Evolutionary conservation across 2,888 invertebrate species (phyloP).

Genomic region (Latheticus oryzae): DNA sequence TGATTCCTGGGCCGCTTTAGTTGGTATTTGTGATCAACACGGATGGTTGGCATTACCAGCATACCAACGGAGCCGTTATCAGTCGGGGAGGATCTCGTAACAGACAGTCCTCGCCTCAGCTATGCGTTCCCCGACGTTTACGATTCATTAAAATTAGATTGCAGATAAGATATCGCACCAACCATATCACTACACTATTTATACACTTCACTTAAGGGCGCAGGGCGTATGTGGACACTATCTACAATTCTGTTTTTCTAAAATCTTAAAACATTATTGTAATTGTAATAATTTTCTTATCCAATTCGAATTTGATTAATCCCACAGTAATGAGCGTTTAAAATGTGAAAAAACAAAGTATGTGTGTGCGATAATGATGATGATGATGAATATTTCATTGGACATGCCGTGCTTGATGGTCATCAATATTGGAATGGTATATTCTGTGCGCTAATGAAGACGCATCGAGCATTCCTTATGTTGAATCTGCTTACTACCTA

Average conservation of each 20-base stretch:
- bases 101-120: constrained; percentile 57
- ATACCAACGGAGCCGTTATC: constrained; percentile 54
- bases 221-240: constrained; percentile 20
- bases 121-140: constrained; percentile 60
- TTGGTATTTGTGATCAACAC: constrained; percentile 61
- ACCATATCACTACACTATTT: constrained; percentile 47
- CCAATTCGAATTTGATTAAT: constrained; percentile 27
- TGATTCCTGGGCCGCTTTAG: constrained; percentile 42
- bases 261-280: too few species aligned
- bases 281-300: constrained; percentile 9
- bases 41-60: constrained; percentile 60
- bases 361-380: constrained; percentile 26
- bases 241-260: too few species aligned
- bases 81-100: constrained; percentile 57
- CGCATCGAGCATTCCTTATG: constrained; percentile 50
- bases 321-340: constrained; percentile 20
- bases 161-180: constrained; percentile 57
- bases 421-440: constrained; percentile 50
- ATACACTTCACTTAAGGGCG: constrained; percentile 41
- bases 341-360: constrained; percentile 19
- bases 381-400: constrained; percentile 42
- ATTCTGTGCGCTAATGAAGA: constrained; percentile 50
- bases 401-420: constrained; percentile 45
- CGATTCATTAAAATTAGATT: constrained; percentile 63
- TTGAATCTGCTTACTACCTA: constrained; percentile 47